Evolutionary conservation across 1,140 invertebrate species (phyloP).

Genomic region (Cephus cinctus): DNA sequence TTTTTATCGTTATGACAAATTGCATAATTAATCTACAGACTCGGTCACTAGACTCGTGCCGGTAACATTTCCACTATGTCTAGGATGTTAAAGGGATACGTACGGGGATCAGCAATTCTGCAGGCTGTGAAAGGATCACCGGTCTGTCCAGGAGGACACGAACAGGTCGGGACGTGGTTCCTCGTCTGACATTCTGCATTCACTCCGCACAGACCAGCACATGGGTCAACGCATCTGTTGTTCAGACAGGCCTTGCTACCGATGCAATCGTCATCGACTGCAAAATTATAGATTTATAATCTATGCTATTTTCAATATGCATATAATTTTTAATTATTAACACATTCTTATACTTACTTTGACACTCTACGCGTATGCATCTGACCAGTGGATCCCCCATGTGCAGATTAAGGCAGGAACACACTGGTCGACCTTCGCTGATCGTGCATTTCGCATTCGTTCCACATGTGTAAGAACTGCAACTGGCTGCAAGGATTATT

Average conservation of each 20-base stretch:
- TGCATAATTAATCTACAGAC: too few species aligned
- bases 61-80: too few species aligned
- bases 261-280: conserved; percentile 54
- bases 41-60: too few species aligned
- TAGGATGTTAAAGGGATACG: too few species aligned
- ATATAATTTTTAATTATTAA: conserved; percentile 4
- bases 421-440: conserved; percentile 57
- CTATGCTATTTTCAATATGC: not conserved
- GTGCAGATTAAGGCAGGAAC: conserved; percentile 61
- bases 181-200: conserved; percentile 64
- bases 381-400: conserved; percentile 61
- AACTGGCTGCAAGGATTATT: too few species aligned
- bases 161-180: conserved; percentile 65
- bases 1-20: too few species aligned
- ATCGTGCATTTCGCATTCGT: conserved; percentile 56
- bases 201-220: conserved; percentile 60
- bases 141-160: conserved; percentile 64
- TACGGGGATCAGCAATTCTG: conserved; percentile 55
- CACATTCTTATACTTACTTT: conserved; percentile 44
- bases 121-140: conserved; percentile 65
- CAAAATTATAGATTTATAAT: conserved; percentile 14
- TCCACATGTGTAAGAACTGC: conserved; percentile 53
- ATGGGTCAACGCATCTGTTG: conserved; percentile 63
- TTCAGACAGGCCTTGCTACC: conserved; percentile 56
- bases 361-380: conserved; percentile 58